These are phyloP conservation scores for Actias luna DNA, from an alignment of 2,888 invertebrate genomes.

Conservation along the genomic window DNA sequence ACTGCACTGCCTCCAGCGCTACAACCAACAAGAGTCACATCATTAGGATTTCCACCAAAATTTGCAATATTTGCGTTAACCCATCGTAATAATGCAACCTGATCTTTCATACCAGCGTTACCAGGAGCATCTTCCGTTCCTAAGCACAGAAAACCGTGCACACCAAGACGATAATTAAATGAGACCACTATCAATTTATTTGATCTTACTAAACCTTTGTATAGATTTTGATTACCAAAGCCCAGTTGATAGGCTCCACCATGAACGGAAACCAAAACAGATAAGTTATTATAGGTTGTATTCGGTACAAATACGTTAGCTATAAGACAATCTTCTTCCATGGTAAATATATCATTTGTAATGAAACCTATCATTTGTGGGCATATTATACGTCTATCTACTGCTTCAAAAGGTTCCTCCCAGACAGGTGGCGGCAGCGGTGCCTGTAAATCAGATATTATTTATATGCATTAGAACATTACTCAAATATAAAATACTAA, in stretches of 20 bases:
- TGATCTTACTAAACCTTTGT: constrained; percentile 22
- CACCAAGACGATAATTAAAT: constrained; percentile 36
- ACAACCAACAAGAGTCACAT: constrained; percentile 47
- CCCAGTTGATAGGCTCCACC: constrained; percentile 38
- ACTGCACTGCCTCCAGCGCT: constrained; percentile 49
- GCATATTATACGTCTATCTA: constrained; percentile 25
- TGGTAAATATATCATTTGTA: constrained; percentile 31
- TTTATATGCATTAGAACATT: not conserved
- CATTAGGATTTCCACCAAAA: constrained; percentile 53
- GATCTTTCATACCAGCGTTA: constrained; percentile 48
- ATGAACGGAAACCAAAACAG: constrained; percentile 40
- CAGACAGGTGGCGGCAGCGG: constrained; percentile 30
- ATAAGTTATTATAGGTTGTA: constrained; percentile 33
- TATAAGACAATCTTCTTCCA: constrained; percentile 35
- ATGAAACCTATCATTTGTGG: constrained; percentile 31
- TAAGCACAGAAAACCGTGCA: constrained; percentile 44
- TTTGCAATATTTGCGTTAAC: constrained; percentile 45
- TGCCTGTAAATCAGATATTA: constrained; percentile 23
- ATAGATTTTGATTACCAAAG: constrained; percentile 18
- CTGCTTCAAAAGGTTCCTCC: constrained; percentile 30
- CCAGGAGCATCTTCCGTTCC: constrained; percentile 45
- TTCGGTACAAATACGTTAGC: constrained; percentile 39
- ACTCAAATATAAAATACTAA: not conserved
- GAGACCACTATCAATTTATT: constrained; percentile 29
- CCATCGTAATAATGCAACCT: constrained; percentile 38